Base-by-base conservation (phyloP, 2,113 vertebrate genomes). In the Oryzias melastigma region DNA sequence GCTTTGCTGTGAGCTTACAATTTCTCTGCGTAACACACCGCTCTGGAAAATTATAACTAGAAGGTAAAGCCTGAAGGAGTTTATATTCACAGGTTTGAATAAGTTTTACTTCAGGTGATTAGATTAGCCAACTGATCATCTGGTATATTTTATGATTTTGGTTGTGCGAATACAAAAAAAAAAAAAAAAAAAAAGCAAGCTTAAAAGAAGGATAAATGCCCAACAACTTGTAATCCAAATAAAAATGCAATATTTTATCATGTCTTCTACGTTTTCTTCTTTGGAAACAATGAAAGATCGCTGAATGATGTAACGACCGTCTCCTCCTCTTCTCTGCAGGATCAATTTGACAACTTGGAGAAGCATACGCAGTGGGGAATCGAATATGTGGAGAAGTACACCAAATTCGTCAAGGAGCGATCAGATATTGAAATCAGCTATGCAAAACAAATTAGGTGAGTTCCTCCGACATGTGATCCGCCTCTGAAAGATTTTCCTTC, bases 371-470 rank as follows among this genome's bases (percentile, higher is more conserved):
- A 98, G 72, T 95, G 94, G 93, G 95, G 95, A 43, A 98, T 98
- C 65, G 96, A 98, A 61, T 94, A 95, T 68, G 88, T 95, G 70
- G 97, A 98, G 75, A 95, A 93, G 82, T 98, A 96, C 90, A 93
- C 93, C 90, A 98, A 98, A 91, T 98, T 98, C 76, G 95, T 98
- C 1, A 98, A 97, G 85, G 97, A 98, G 65, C 90, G 96, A 76
- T 92, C 95, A 1, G 97, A 98, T 76, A 98, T 98, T 14, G 97
- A 98, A 83, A 88, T 92, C 90, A 96, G 65, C 94, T 98, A 98
- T 97, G 97, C 97, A 90, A 98, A 98, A 85, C 97, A 98, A 80
- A 95, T 98, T 89, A 94, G 97, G 97, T 98, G 88, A 95, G 95
- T 75, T 3, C 20, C 57, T 13, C 40, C 15, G 51, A 49, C 4